phyloP scores from a whole-genome alignment of 2,797 vertebrate species.

The Pipistrellus nathusii region DNA sequence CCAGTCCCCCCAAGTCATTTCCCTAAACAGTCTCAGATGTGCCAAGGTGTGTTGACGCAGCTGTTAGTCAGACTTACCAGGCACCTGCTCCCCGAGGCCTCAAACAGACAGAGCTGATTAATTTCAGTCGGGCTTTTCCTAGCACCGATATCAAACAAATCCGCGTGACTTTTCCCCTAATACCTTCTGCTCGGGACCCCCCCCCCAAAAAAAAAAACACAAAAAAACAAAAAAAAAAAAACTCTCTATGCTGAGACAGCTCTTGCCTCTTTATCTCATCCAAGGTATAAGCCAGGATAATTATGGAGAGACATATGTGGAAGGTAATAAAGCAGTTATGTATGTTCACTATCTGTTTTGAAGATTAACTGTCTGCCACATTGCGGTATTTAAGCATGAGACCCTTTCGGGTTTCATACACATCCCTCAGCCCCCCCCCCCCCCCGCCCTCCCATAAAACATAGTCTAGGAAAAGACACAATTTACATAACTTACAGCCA shows the following conservation, averaged over 20 bases:
- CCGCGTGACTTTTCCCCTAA: neutral
- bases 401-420: conserved; percentile 74
- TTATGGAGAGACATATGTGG: conserved; percentile 79
- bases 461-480: conserved; percentile 67
- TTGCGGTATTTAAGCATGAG: conserved; percentile 75
- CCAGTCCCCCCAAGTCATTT: neutral
- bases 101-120: neutral
- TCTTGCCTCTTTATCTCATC: conserved; percentile 71
- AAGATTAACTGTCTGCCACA: conserved; percentile 84
- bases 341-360: conserved; percentile 77
- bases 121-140: conserved; percentile 51
- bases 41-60: conserved; percentile 53
- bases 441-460: conserved; percentile 38
- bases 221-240: conserved; percentile 39
- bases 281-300: conserved; percentile 77
- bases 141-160: conserved; percentile 17
- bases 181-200: conserved; percentile 32
- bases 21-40: neutral
- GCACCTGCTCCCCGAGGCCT: conserved; percentile 43
- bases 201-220: conserved; percentile 18
- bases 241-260: neutral
- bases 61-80: neutral
- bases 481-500: conserved; percentile 78
- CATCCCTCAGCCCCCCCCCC: neutral
- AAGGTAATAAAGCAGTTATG: conserved; percentile 78